Percentiles rank a stretch among this genome's conserved stretches.
Conservation (phyloP, 2,113 vertebrate genomes). For the Sciurus niger region DNA sequence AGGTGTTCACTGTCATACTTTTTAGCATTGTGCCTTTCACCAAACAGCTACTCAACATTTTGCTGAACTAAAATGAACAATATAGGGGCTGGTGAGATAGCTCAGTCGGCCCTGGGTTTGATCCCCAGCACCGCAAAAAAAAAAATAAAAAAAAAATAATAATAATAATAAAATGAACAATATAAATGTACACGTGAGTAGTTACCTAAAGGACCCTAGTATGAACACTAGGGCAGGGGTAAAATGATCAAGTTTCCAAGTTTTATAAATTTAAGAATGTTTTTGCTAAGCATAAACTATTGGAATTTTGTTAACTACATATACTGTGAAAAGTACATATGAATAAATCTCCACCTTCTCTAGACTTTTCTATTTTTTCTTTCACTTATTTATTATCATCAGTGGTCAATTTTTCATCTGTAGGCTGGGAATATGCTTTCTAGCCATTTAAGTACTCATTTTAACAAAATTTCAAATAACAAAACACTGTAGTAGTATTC, state of each 20-base stretch:
- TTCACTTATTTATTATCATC: not conserved
- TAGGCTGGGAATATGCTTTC: conserved; percentile 13
- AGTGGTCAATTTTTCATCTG: not conserved
- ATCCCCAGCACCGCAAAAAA: too few species aligned
- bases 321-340: not conserved
- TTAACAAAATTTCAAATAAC: conserved; percentile 51
- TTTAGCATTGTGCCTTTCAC: not conserved
- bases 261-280: not conserved
- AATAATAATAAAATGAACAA: not conserved
- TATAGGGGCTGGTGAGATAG: not conserved
- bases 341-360: not conserved
- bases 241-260: conserved; percentile 9
- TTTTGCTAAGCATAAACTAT: conserved; percentile 20
- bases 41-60: not conserved
- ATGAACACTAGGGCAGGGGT: not conserved
- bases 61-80: not conserved
- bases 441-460: conserved; percentile 29
- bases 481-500: not conserved
- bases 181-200: not conserved
- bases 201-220: not conserved
- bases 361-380: conserved; percentile 7
- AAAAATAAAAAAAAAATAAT: too few species aligned
- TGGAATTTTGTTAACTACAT: conserved; percentile 16
- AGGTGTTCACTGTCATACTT: not conserved
- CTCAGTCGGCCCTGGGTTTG: too few species aligned